Base-by-base conservation (phyloP, 2,888 invertebrate genomes). In the Xylota segnis region DNA sequence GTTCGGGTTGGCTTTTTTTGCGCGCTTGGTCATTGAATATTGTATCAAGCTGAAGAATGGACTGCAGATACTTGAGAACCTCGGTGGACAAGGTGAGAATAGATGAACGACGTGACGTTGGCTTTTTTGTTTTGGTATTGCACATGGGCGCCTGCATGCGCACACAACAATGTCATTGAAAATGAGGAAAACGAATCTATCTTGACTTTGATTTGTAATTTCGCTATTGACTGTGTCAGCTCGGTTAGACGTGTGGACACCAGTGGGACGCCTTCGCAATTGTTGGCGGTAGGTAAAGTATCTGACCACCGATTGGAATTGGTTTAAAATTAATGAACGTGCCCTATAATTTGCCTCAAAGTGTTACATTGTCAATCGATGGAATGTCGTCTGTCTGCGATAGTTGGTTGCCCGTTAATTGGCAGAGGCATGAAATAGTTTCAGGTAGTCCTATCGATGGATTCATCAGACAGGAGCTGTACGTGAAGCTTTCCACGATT, bases 161-260 rank as follows among this genome's bases (percentile, higher is more conserved):
- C 59, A 72, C 27, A 40, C 68, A 45, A 63, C 50, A 83, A 66
- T 81, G 61, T 70, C 59, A 72, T 56, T 47, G 47, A 65, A 27
- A 54, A 47, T 37, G 50, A 71, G 32, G 54, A 54, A 75, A 76
- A 75, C 29, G 54, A 81, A 75, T 71, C 66, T 65, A 70, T 81
- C 66, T 47, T 76, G 75, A 81, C 71, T 81, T 76, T 81, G 71
- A 71, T 84, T 59, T 37, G 72, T 72, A 72, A 72, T 83, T 83
- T 83, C 72, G 65, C 78, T 72, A 83, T 83, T 83, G 45, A 78
- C 43, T 58, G 47, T 72, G 83, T 78, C 78, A 83, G 83, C 34
- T 52, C 27, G 45, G 66, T 78, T 61, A 83, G 78, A 78, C 83
- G 66, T 74, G 78, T 29, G 54, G 78, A 83, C 71, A 77, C 54